A percentile compares a stretch with the other conserved stretches of the same genome.
These are phyloP conservation scores for Carassius carassius DNA, from an alignment of 2,113 vertebrate species.

Conservation along the genomic window DNA sequence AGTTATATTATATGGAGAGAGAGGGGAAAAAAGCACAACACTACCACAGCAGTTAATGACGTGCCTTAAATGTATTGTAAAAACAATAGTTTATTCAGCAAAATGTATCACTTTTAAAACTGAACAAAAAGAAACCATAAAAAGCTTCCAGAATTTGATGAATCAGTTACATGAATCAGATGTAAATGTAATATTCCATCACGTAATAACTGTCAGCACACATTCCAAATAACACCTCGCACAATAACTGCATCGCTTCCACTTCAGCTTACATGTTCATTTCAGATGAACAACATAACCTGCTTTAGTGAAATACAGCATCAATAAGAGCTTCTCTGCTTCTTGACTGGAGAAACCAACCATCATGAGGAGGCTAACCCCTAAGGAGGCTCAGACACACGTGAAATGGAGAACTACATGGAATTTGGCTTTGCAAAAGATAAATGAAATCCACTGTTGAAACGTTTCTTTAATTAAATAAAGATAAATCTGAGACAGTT, in stretches of 20 bases:
- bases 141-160: conserved; percentile 57
- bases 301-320: conserved; percentile 54
- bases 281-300: conserved; percentile 37
- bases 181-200: conserved; percentile 19
- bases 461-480: conserved; percentile 73
- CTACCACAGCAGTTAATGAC: background rate
- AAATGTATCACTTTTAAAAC: conserved; percentile 59
- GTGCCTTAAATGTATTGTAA: conserved; percentile 52
- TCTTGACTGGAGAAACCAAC: conserved; percentile 27
- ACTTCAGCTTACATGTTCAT: conserved; percentile 35
- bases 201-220: conserved; percentile 31
- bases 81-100: conserved; percentile 67
- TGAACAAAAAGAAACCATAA: conserved; percentile 54
- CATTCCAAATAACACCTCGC: conserved; percentile 41
- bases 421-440: conserved; percentile 61
- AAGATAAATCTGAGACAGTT: conserved; percentile 59
- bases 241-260: conserved; percentile 44
- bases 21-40: background rate
- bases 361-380: conserved; percentile 13
- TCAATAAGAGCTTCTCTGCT: conserved; percentile 46
- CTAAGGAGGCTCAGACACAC: conserved; percentile 28
- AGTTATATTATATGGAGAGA: background rate
- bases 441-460: conserved; percentile 59
- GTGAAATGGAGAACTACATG: conserved; percentile 25
- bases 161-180: conserved; percentile 49